These are phyloP conservation scores for Proisotoma minuta DNA, from an alignment of 2,888 invertebrate genomes.

Conservation along the genomic window DNA sequence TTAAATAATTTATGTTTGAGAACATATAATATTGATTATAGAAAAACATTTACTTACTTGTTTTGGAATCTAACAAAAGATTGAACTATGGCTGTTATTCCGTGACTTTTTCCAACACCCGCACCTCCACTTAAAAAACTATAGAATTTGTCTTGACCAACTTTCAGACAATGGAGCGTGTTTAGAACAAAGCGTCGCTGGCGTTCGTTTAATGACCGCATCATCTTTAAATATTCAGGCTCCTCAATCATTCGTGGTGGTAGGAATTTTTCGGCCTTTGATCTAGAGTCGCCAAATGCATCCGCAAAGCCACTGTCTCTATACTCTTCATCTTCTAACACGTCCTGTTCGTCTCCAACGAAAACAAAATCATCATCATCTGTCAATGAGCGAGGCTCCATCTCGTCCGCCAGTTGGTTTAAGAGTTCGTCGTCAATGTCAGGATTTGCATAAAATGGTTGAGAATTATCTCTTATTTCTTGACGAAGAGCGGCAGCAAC, in stretches of 20 bases:
- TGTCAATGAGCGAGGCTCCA: neutral
- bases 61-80: conserved; percentile 5
- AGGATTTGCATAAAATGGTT: conserved; percentile 12
- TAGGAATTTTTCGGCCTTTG: neutral
- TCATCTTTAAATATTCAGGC: conserved; percentile 25
- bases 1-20: too few species aligned
- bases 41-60: conserved; percentile 1
- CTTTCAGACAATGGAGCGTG: conserved; percentile 30
- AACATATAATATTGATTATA: conserved; percentile 21
- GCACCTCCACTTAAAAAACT: conserved; percentile 47
- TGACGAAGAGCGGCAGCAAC: neutral
- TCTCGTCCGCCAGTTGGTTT: neutral
- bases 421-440: conserved; percentile 5
- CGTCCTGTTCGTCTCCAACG: neutral
- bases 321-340: conserved; percentile 6
- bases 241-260: conserved; percentile 26
- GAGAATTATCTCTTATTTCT: conserved; percentile 15
- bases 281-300: neutral
- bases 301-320: neutral
- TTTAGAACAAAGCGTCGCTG: conserved; percentile 34
- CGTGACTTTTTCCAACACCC: conserved; percentile 48
- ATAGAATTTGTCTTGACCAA: conserved; percentile 35
- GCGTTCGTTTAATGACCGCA: conserved; percentile 34
- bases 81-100: conserved; percentile 45
- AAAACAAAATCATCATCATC: conserved; percentile 7